Evolutionary conservation across 2,113 vertebrate species (phyloP), one percentile per base, ranked within the genome.

Genomic region (Ardeotis arabs): DNA sequence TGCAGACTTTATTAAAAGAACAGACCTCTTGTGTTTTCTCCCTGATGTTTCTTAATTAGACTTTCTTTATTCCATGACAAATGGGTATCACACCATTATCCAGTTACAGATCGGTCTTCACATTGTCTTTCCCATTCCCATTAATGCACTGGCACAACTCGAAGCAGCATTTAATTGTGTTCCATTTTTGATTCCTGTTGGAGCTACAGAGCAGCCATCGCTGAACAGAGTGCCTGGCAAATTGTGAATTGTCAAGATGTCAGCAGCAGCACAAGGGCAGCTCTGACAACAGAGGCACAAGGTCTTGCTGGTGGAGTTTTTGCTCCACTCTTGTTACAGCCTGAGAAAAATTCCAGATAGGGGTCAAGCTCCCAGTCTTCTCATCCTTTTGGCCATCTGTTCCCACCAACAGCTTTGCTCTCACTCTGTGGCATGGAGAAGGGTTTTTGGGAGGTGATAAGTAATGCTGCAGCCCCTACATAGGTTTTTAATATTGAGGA

Each of bases 21-120:
- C 90, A 95, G 67, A 87, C 12, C 45, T 95, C 77, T 87, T 88
- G 67, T 73, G 44, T 80, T 94, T 96, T 92, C 35, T 76, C 35
- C 68, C 78, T 84, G 50, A 41, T 96, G 75, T 89, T 95, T 96
- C 56, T 84, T 96, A 96, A 94, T 96, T 96, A 91, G 53, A 44
- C 53, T 86, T 95, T 92, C 89, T 89, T 90, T 85, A 94, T 82
- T 89, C 75, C 72, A 85, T 69, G 70, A 91, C 33, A 77, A 96
- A 84, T 59, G 87, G 44, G 47, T 96, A 95, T 95, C 87, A 93
- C n/a, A 84, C 45, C 63, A 69, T 93, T 94, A 93, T 58, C 56
- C 72, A 91, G 56, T 79, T 92, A 93, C 90, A 89, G 59, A 86
- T 91, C 84, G 90, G 87, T 86, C 81, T 90, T 95, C 68, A 53